These are phyloP conservation scores for Biston stratarius DNA, from an alignment of 2,888 invertebrate genomes.

Conservation along the genomic window DNA sequence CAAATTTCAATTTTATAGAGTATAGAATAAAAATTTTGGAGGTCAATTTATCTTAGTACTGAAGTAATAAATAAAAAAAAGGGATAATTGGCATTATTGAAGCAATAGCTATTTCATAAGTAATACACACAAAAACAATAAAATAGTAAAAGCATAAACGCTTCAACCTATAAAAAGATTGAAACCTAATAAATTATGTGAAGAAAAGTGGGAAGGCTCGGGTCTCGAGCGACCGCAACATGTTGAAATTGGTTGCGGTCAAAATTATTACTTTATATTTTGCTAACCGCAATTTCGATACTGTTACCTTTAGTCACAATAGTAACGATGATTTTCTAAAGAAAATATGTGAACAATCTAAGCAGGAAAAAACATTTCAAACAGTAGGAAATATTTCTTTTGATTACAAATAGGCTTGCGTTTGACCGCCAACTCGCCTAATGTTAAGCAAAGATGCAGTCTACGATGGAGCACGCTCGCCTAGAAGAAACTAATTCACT, in stretches of 20 bases:
- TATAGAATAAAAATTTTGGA: too few relatives aligned
- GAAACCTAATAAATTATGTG: conserved; percentile 44
- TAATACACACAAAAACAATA: background rate
- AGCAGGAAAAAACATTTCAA: too few relatives aligned
- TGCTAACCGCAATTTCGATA: conserved; percentile 23
- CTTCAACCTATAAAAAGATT: conserved; percentile 42
- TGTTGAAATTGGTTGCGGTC: conserved; percentile 37
- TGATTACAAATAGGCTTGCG: too few relatives aligned
- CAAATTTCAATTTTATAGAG: too few relatives aligned
- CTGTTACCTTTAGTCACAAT: background rate
- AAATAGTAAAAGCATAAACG: conserved; percentile 27
- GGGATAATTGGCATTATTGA: background rate
- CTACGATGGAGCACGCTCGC: too few relatives aligned
- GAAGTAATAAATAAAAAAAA: too few relatives aligned
- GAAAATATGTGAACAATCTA: background rate
- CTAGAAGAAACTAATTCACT: too few relatives aligned
- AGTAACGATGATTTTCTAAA: background rate
- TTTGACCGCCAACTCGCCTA: too few relatives aligned
- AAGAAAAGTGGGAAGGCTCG: conserved; percentile 35
- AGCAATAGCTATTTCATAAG: background rate
- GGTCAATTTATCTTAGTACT: too few relatives aligned
- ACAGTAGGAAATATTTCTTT: too few relatives aligned
- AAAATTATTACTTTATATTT: conserved; percentile 36
- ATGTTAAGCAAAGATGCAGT: too few relatives aligned
- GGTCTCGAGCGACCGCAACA: conserved; percentile 36